Evolutionary conservation across 1,140 invertebrate genomes (phyloP).

Genomic region (Pantala flavescens): DNA sequence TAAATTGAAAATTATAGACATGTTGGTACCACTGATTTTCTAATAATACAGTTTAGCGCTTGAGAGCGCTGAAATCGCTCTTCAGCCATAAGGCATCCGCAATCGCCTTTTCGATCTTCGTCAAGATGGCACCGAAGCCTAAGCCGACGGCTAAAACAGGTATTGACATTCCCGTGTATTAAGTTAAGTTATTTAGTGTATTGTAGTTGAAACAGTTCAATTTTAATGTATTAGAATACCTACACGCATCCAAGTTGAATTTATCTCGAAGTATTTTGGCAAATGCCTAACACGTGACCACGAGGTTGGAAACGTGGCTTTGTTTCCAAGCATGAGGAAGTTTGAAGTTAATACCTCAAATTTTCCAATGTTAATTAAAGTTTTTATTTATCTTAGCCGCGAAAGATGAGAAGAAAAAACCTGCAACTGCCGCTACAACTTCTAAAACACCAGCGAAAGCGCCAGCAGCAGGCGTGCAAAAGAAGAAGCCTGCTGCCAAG

Average conservation of each 20-base stretch:
- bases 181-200: conserved; percentile 10
- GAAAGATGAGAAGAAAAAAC: conserved; percentile 41
- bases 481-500: conserved; percentile 32
- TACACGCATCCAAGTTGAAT: no score
- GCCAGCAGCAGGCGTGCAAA: conserved; percentile 28
- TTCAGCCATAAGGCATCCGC: no score
- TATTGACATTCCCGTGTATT: conserved; percentile 28
- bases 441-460: conserved; percentile 30
- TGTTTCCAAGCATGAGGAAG: not conserved
- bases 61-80: no score
- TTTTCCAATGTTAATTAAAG: not conserved
- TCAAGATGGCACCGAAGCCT: conserved; percentile 55
- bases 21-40: no score
- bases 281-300: not conserved
- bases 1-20: no score
- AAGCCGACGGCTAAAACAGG: conserved; percentile 51
- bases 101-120: conserved; percentile 28
- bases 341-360: conserved; percentile 8
- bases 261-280: no score
- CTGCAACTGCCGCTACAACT: conserved; percentile 39
- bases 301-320: conserved; percentile 10
- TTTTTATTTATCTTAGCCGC: conserved; percentile 30
- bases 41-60: no score
- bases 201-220: no score
- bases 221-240: no score